Base-by-base conservation (phyloP, 2,888 invertebrate species). In the Xestia sexstrigata region DNA sequence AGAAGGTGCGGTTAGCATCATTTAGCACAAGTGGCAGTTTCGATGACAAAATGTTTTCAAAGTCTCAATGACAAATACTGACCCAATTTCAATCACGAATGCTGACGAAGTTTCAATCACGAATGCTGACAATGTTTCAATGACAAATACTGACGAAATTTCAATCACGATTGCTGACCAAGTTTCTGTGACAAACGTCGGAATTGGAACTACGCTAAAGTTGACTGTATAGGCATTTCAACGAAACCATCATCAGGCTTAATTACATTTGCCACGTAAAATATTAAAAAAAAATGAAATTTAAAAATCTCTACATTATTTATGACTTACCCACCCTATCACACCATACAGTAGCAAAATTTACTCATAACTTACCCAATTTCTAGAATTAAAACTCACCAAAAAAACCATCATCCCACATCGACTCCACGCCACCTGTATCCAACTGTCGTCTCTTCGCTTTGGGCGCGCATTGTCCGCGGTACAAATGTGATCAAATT, bases 401-500 rank as follows among this genome's bases (percentile, higher is more conserved):
- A 52, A 52, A 67, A 66, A 70, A 42, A 17, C 26, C 30, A 0
- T 70, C 2, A 0, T 26, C 1, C 0, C 17, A 47, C 6, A 13
- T 58, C 90, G 4, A 74, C 93, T 95, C 95, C 65, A 94, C 73
- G 20, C 47, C 9, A 78, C 79, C 85, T 23, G 49, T 93, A 90
- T 92, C 76, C 91, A 86, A 89, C 92, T 95, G 95, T 95, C 95
- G 94, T 93, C 94, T 92, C 85, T 89, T 86, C 90, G 95, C 96
- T 95, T 93, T 92, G 91, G 94, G 95, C 94, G 91, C 88, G 96
- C 96, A 96, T 96, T 96, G 96, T 96, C 94, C 93, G 92, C 87
- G 92, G 93, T 95, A 96, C 96, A 96, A 96, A 96, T 96, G 95
- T 96, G 96, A 96, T 96, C 96, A 96, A 96, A 96, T 96, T 96